Evolutionary conservation across 1,140 invertebrate species (phyloP).

Genomic region (Zaprionus ghesquierei): DNA sequence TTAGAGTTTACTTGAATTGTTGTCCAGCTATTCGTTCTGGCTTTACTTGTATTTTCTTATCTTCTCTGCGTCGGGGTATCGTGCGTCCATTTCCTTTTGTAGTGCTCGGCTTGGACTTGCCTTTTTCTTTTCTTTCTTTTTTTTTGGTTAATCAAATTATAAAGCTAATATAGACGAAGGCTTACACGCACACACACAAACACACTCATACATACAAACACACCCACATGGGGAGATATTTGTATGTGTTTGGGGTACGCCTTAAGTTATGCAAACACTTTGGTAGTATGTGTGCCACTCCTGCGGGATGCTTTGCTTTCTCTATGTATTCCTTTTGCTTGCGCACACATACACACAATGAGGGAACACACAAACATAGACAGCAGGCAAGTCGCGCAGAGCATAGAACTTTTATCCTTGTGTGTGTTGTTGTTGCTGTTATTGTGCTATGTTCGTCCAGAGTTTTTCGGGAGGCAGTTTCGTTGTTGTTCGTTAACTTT

Average conservation of each 20-base stretch:
- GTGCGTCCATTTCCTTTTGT: slow-evolving; percentile 2
- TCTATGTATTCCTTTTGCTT: slow-evolving; percentile 61
- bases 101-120: neutral
- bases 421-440: neutral
- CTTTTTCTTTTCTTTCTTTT: too few species aligned
- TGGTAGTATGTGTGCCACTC: slow-evolving; percentile 70
- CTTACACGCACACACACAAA: neutral
- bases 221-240: neutral
- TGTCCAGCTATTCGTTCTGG: neutral
- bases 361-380: neutral
- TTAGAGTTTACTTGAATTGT: neutral
- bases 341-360: slow-evolving; percentile 31
- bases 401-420: slow-evolving; percentile 49
- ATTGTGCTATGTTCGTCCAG: too few species aligned
- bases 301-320: slow-evolving; percentile 75
- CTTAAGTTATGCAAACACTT: slow-evolving; percentile 76
- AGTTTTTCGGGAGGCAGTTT: slow-evolving; percentile 19
- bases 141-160: slow-evolving; percentile 70
- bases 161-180: slow-evolving; percentile 13
- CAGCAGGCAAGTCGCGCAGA: slow-evolving; percentile 11
- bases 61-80: neutral
- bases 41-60: neutral
- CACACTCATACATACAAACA: neutral
- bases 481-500: slow-evolving; percentile 21
- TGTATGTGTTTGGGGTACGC: slow-evolving; percentile 28